These are phyloP conservation scores for Apodemia duryi DNA, from an alignment of 2,888 invertebrate genomes.

Conservation along the genomic window DNA sequence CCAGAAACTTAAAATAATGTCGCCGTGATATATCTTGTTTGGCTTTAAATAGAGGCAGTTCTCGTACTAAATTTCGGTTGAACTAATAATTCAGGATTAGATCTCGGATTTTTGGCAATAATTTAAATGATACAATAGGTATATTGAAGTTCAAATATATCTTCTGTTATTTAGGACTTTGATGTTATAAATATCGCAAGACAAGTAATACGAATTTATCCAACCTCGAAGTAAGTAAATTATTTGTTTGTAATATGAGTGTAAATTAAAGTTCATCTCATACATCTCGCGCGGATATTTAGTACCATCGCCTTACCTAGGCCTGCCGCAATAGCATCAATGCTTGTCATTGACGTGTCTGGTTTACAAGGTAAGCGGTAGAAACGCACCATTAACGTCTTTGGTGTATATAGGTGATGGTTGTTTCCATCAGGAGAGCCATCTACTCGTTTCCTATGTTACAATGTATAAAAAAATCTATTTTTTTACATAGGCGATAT, in stretches of 20 bases:
- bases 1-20: neutral
- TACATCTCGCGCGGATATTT: too few species aligned
- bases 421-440: too few species aligned
- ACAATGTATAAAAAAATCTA: too few species aligned
- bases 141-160: neutral
- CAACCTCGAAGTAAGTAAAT: neutral
- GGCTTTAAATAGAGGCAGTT: neutral
- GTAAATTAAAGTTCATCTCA: neutral
- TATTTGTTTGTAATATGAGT: neutral
- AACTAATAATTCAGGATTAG: conserved; percentile 2
- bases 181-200: too few species aligned
- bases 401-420: too few species aligned
- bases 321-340: too few species aligned
- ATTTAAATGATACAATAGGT: neutral
- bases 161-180: neutral
- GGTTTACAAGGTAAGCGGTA: too few species aligned
- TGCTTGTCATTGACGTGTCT: too few species aligned
- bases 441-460: too few species aligned
- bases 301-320: too few species aligned
- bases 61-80: neutral
- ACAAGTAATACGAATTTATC: neutral
- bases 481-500: too few species aligned
- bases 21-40: neutral
- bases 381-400: too few species aligned
- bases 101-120: neutral